Conservation (phyloP, 2,888 invertebrate genomes). For the Tipula lateralis region DNA sequence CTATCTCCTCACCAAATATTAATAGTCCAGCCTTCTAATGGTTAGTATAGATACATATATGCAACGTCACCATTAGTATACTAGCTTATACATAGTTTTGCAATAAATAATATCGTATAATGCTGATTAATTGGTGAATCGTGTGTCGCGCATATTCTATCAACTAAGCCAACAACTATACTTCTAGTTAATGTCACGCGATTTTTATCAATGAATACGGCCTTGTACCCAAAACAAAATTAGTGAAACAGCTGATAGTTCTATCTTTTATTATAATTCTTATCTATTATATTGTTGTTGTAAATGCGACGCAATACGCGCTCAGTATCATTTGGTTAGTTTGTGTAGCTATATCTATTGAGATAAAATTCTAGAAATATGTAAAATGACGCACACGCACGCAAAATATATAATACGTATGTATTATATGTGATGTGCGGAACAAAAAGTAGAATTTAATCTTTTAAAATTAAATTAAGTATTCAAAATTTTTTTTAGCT, state of each 20-base stretch:
- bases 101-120: neutral
- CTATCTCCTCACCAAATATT: neutral
- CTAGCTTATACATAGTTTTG: neutral
- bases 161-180: neutral
- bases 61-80: neutral
- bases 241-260: neutral
- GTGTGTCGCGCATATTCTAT: neutral
- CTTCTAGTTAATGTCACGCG: neutral
- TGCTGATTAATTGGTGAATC: neutral
- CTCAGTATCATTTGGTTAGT: neutral
- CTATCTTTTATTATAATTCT: neutral
- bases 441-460: neutral
- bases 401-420: neutral
- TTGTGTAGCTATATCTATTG: neutral
- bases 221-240: conserved; percentile 13
- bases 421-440: neutral
- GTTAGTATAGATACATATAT: neutral
- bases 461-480: neutral
- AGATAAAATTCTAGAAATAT: neutral
- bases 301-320: neutral
- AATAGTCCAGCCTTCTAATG: neutral
- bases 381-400: neutral
- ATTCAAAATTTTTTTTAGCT: neutral
- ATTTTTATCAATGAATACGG: neutral
- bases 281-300: neutral